These are phyloP conservation scores for Egretta garzetta DNA, from an alignment of 2,113 vertebrate genomes.

Conservation along the genomic window DNA sequence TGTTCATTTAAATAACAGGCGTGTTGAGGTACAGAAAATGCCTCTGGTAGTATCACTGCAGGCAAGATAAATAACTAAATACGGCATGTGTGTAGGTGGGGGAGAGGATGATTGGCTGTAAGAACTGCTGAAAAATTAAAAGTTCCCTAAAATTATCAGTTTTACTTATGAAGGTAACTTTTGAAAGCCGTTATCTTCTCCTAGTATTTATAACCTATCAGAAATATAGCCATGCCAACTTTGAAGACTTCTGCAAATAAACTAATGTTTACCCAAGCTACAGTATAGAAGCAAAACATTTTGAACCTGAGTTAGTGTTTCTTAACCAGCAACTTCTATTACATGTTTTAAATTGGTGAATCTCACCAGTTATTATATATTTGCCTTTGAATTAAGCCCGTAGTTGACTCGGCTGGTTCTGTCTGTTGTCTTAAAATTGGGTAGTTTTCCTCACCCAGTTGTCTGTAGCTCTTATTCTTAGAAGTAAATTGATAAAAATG, in stretches of 20 bases:
- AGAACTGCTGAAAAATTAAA: not conserved
- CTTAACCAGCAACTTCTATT: not conserved
- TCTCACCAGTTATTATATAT: not conserved
- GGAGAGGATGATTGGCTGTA: not conserved
- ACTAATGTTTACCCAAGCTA: not conserved
- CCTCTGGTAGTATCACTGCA: conserved; percentile 34
- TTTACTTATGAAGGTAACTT: not conserved
- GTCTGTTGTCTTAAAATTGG: not conserved
- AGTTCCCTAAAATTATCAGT: not conserved
- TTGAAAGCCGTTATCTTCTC: not conserved
- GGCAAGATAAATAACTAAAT: conserved; percentile 30
- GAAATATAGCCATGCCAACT: not conserved
- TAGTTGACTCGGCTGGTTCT: not conserved
- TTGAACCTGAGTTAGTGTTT: not conserved
- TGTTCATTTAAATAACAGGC: conserved; percentile 9
- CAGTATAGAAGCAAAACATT: not conserved
- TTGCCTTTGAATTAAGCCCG: not conserved
- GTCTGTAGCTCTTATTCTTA: not conserved
- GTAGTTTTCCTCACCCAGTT: not conserved
- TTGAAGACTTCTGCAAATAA: not conserved
- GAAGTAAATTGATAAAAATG: not conserved
- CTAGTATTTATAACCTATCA: not conserved
- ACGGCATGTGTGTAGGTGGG: not conserved
- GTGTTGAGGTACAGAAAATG: not conserved
- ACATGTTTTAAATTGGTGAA: not conserved